A percentile compares a stretch with the other conserved stretches of the same genome.
Conservation (phyloP, 2,888 invertebrate genomes). For the Drosophila tripunctata region DNA sequence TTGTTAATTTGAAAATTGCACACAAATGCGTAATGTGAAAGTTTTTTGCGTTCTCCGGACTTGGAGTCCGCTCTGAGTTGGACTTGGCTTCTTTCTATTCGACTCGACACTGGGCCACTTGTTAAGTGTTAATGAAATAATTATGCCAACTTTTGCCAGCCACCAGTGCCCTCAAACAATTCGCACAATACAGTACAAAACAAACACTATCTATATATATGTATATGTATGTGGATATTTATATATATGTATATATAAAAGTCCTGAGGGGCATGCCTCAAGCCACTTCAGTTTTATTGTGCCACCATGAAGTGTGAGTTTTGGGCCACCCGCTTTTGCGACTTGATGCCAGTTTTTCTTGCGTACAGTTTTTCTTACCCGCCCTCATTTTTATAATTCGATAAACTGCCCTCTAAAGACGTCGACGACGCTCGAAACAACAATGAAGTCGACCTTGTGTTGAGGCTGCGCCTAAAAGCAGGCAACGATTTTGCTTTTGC, state of each 20-base stretch:
- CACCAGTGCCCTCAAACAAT: slow-evolving; percentile 32
- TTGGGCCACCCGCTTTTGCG: slow-evolving; percentile 3
- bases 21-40: slow-evolving; percentile 81
- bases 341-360: slow-evolving; percentile 1
- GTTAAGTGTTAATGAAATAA: slow-evolving; percentile 81
- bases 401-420: slow-evolving; percentile 79
- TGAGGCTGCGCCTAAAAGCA: slow-evolving; percentile 65
- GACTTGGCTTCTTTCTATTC: slow-evolving; percentile 30
- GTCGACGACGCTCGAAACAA: slow-evolving; percentile 17
- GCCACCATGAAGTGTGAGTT: slow-evolving; percentile 71
- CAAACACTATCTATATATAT: slow-evolving; percentile 4
- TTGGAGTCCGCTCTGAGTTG: slow-evolving; percentile 1
- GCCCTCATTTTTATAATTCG: slow-evolving; percentile 60
- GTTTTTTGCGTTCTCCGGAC: slow-evolving; percentile 48
- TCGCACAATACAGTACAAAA: background rate
- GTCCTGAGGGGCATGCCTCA: slow-evolving; percentile 39
- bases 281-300: slow-evolving; percentile 77
- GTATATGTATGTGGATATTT: background rate
- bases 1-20: slow-evolving; percentile 82
- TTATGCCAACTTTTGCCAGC: slow-evolving; percentile 73
- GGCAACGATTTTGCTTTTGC: slow-evolving; percentile 69
- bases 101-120: slow-evolving; percentile 68
- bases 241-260: slow-evolving; percentile 2
- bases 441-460: slow-evolving; percentile 64
- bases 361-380: background rate